A percentile compares a stretch with the other conserved stretches of the same genome.
Evolutionary conservation across 2,888 invertebrate species (phyloP).

Genomic region (Microplitis manilae): DNA sequence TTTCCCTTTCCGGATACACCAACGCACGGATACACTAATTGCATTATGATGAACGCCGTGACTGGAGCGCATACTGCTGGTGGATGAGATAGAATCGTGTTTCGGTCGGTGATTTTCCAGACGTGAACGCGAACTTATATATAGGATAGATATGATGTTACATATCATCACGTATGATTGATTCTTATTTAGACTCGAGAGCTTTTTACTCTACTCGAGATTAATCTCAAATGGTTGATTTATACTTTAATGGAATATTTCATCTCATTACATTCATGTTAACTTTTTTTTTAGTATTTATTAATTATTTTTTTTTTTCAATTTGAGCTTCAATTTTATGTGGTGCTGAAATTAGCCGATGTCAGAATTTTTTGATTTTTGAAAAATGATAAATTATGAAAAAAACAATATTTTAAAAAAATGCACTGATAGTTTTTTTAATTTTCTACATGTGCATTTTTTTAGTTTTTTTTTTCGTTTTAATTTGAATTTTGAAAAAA

Average conservation of each 20-base stretch:
- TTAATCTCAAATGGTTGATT: neutral
- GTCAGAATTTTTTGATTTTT: too few species aligned
- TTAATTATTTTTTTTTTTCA: too few species aligned
- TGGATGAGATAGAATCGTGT: slow-evolving; percentile 23
- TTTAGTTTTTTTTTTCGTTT: too few species aligned
- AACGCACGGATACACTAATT: slow-evolving; percentile 42
- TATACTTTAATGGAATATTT: slow-evolving; percentile 8
- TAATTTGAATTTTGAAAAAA: too few species aligned
- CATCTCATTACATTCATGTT: neutral
- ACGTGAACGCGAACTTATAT: neutral
- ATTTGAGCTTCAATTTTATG: too few species aligned
- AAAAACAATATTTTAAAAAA: too few species aligned
- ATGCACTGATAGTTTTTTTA: too few species aligned
- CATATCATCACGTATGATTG: slow-evolving; percentile 1
- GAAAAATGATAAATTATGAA: too few species aligned
- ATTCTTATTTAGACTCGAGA: neutral
- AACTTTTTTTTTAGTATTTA: neutral
- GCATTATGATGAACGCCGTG: slow-evolving; percentile 42
- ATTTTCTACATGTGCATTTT: too few species aligned
- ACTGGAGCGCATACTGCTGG: neutral
- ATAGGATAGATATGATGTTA: neutral
- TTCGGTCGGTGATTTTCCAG: slow-evolving; percentile 1
- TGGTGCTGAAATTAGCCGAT: too few species aligned
- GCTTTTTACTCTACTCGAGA: neutral
- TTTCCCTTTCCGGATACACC: slow-evolving; percentile 43